phyloP scores from a whole-genome alignment of 2,888 invertebrate genomes.

The Pheosia tremula region DNA sequence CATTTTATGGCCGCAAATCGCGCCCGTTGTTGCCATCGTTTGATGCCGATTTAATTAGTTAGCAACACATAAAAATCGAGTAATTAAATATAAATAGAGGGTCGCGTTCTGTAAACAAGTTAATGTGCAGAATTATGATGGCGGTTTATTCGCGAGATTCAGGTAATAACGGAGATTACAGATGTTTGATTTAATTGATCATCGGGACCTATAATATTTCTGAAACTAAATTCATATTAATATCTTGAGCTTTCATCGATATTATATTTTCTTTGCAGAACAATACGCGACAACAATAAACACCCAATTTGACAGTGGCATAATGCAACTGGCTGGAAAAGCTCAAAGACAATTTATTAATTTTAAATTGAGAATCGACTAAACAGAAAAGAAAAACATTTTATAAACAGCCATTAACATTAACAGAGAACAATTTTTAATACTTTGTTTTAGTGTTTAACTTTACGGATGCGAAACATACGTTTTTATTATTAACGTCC shows the following conservation, averaged over 20 bases:
- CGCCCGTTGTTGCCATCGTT: conserved; percentile 21
- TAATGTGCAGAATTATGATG: conserved; percentile 16
- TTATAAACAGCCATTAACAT: not conserved
- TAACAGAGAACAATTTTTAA: not conserved
- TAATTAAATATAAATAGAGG: conserved; percentile 36
- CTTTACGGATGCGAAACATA: not conserved
- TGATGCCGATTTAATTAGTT: conserved; percentile 37
- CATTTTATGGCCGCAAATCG: conserved; percentile 35
- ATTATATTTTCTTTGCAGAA: no score
- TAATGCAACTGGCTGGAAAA: conserved; percentile 1
- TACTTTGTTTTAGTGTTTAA: not conserved
- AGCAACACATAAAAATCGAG: conserved; percentile 34
- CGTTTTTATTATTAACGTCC: not conserved
- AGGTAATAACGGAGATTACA: not conserved
- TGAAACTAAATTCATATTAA: not conserved
- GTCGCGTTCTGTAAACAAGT: conserved; percentile 33
- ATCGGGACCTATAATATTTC: not conserved
- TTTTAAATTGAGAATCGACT: not conserved
- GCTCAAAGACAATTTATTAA: not conserved
- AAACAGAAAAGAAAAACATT: not conserved
- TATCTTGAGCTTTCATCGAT: no score
- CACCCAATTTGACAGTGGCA: not conserved
- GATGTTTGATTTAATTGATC: not conserved
- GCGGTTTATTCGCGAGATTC: conserved; percentile 4
- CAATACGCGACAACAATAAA: not conserved